These are phyloP conservation scores for Leptodactylus fuscus DNA, from an alignment of 2,113 vertebrate genomes.

Conservation along the genomic window DNA sequence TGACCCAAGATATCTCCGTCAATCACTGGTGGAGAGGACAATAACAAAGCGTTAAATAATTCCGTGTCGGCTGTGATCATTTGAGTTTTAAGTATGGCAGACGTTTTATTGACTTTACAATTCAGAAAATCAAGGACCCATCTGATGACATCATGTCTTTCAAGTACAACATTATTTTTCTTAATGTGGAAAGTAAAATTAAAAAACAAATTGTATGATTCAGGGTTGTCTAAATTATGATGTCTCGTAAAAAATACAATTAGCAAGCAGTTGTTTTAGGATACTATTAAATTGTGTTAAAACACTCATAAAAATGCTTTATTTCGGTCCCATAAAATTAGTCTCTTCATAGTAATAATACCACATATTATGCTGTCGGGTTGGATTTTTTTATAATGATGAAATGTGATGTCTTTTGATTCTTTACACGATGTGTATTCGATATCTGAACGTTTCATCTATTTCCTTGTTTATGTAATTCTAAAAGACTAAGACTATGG, in stretches of 20 bases:
- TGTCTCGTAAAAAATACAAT: slow-evolving; percentile 55
- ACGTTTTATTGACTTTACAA: slow-evolving; percentile 19
- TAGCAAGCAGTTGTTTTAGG: slow-evolving; percentile 54
- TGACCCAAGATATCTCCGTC: not conserved
- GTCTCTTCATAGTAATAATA: slow-evolving; percentile 25
- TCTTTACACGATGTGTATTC: not conserved
- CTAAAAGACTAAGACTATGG: not conserved
- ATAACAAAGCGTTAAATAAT: not conserved
- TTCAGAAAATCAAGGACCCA: not conserved
- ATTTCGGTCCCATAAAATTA: slow-evolving; percentile 41
- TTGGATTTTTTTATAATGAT: slow-evolving; percentile 25
- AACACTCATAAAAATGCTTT: slow-evolving; percentile 52
- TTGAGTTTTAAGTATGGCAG: not conserved
- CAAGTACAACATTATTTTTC: slow-evolving; percentile 17
- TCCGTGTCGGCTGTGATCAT: not conserved
- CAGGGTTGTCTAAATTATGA: slow-evolving; percentile 43
- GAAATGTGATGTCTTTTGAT: not conserved
- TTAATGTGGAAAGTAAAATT: slow-evolving; percentile 42
- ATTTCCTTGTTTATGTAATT: not conserved
- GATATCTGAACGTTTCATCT: not conserved
- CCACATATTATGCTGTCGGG: slow-evolving; percentile 2
- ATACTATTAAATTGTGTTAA: slow-evolving; percentile 57
- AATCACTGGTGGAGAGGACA: not conserved
- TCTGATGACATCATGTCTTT: slow-evolving; percentile 23
- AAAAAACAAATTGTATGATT: slow-evolving; percentile 43